These are phyloP conservation scores for Aleiodes sp. DNA, from an alignment of 1,140 invertebrate species.

Conservation along the genomic window DNA sequence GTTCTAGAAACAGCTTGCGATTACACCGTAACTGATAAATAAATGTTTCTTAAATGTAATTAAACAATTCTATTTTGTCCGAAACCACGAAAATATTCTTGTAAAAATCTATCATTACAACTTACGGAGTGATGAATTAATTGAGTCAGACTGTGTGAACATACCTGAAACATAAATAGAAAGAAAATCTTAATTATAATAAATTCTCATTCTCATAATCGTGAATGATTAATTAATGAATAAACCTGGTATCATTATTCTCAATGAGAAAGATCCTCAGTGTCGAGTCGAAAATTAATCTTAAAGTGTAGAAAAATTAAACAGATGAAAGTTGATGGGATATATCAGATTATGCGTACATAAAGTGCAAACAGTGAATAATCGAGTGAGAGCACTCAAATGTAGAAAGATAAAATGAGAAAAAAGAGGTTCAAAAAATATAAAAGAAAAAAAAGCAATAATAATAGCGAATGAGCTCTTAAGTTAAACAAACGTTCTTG, in stretches of 20 bases:
- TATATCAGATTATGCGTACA: slow-evolving; percentile 32
- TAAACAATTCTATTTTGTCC: neutral
- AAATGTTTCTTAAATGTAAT: neutral
- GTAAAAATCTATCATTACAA: neutral
- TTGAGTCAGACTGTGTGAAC: neutral
- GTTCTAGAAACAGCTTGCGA: neutral
- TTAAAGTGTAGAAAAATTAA: slow-evolving; percentile 19
- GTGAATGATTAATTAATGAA: neutral
- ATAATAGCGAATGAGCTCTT: slow-evolving; percentile 31
- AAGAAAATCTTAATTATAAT: neutral
- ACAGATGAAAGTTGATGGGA: slow-evolving; percentile 27
- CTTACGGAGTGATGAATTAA: neutral
- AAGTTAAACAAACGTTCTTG: slow-evolving; percentile 53
- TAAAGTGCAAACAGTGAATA: slow-evolving; percentile 23
- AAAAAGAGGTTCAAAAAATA: neutral
- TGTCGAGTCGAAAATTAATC: neutral
- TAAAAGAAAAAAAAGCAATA: neutral
- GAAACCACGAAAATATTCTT: neutral
- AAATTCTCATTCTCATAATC: neutral
- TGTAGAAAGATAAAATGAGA: neutral
- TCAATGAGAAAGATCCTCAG: neutral
- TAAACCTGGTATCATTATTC: neutral
- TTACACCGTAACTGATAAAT: neutral
- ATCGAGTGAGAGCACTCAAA: neutral
- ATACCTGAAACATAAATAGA: slow-evolving; percentile 3